Conservation (phyloP, 2,888 invertebrate genomes). For the Gasteruption jaculator region DNA sequence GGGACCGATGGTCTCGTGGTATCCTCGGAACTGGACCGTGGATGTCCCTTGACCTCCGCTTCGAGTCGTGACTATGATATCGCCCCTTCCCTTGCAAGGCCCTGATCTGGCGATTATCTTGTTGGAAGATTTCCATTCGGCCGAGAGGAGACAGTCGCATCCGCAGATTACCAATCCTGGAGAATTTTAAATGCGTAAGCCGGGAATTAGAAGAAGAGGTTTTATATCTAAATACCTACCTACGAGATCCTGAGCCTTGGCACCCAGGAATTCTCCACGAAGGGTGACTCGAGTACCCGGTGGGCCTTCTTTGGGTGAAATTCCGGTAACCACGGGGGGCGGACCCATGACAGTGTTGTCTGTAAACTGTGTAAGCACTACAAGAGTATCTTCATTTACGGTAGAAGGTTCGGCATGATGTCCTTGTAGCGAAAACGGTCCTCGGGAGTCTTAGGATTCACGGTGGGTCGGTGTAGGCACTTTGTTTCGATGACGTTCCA, state of each 20-base stretch:
- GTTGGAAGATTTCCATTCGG: constrained; percentile 97
- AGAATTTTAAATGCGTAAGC: neutral
- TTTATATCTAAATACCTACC: constrained; percentile 55
- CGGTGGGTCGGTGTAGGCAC: too few relatives aligned
- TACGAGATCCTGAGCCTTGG: constrained; percentile 76
- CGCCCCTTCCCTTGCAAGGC: constrained; percentile 84
- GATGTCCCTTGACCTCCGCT: constrained; percentile 85
- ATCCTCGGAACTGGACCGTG: constrained; percentile 84
- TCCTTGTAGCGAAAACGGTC: too few relatives aligned
- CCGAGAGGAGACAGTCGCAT: constrained; percentile 88
- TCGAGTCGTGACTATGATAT: constrained; percentile 83
- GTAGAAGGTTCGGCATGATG: too few relatives aligned
- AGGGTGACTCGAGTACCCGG: constrained; percentile 94
- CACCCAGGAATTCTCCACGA: constrained; percentile 92
- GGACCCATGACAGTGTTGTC: too few relatives aligned
- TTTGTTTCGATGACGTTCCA: too few relatives aligned
- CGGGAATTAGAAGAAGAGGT: neutral
- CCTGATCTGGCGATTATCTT: constrained; percentile 96
- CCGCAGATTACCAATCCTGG: constrained; percentile 91
- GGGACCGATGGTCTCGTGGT: constrained; percentile 85
- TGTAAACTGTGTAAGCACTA: too few relatives aligned
- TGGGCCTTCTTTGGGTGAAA: constrained; percentile 97
- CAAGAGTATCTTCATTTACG: too few relatives aligned
- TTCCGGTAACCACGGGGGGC: constrained; percentile 88
- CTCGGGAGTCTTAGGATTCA: too few relatives aligned